phyloP scores from a whole-genome alignment of 1,140 invertebrate species.

The Bicyclus anynana region DNA sequence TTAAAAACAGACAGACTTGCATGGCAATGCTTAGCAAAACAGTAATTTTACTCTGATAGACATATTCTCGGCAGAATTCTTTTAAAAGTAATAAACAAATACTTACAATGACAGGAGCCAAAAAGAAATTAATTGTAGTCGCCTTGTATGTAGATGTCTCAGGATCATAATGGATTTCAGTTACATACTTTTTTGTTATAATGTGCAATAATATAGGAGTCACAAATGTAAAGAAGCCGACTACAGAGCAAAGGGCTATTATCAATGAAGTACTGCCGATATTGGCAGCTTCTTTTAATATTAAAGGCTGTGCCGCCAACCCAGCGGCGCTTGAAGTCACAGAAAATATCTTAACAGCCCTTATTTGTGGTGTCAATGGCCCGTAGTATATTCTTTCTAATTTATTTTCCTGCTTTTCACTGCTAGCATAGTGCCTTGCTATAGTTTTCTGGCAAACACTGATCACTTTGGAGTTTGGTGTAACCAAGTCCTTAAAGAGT shows the following conservation, averaged over 20 bases:
- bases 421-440: constrained; percentile 36
- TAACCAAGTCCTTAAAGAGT: constrained; percentile 33
- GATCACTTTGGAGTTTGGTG: constrained; percentile 33
- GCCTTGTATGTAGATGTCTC: constrained; percentile 82
- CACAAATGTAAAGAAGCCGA: constrained; percentile 88
- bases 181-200: constrained; percentile 92
- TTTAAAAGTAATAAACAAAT: neutral
- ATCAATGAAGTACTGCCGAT: constrained; percentile 77
- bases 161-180: constrained; percentile 84
- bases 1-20: too few relatives aligned
- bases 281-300: constrained; percentile 80
- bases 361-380: constrained; percentile 81
- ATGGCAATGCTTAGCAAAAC: too few relatives aligned
- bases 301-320: constrained; percentile 84
- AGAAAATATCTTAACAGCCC: constrained; percentile 88
- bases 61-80: too few relatives aligned
- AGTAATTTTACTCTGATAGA: too few relatives aligned
- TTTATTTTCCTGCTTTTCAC: constrained; percentile 41
- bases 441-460: constrained; percentile 27
- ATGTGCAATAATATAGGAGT: constrained; percentile 90
- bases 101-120: constrained; percentile 80
- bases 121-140: constrained; percentile 83
- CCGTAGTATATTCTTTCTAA: constrained; percentile 77
- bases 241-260: constrained; percentile 80
- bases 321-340: constrained; percentile 84